Evolutionary conservation across 2,113 vertebrate genomes (phyloP).

Genomic region (Heterotilapia buettikoferi): DNA sequence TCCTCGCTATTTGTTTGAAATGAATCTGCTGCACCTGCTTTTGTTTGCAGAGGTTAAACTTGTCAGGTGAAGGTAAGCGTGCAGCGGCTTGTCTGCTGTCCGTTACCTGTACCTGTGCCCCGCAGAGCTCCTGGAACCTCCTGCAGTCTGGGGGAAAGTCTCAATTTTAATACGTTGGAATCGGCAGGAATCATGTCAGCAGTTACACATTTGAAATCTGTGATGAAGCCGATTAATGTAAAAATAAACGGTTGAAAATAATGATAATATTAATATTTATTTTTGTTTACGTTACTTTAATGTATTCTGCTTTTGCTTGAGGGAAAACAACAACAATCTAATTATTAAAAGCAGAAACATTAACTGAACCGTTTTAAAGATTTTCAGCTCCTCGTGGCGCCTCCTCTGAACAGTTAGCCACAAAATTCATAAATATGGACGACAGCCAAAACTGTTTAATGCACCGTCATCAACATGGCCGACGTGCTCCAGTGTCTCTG

Average conservation of each 20-base stretch:
- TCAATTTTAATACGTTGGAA: neutral
- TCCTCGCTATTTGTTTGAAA: neutral
- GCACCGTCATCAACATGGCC: fast-evolving
- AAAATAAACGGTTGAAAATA: neutral
- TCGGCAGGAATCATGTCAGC: neutral
- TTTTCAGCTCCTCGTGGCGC: neutral
- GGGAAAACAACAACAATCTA: neutral
- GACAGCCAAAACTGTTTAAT: neutral
- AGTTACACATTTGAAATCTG: neutral
- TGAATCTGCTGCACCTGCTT: neutral
- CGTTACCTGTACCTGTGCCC: neutral
- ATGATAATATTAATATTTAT: neutral
- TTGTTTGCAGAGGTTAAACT: neutral
- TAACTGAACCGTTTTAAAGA: neutral
- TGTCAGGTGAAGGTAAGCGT: neutral
- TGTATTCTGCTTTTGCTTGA: neutral
- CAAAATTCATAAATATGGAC: neutral
- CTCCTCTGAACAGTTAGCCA: neutral
- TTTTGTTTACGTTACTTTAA: neutral
- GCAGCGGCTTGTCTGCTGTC: neutral
- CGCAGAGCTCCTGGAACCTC: neutral
- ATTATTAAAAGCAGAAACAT: neutral
- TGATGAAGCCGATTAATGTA: neutral
- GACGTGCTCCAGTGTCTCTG: neutral
- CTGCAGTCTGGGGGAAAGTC: neutral